These are phyloP conservation scores for Abscondita cerata DNA, from an alignment of 2,888 invertebrate species.

Conservation along the genomic window DNA sequence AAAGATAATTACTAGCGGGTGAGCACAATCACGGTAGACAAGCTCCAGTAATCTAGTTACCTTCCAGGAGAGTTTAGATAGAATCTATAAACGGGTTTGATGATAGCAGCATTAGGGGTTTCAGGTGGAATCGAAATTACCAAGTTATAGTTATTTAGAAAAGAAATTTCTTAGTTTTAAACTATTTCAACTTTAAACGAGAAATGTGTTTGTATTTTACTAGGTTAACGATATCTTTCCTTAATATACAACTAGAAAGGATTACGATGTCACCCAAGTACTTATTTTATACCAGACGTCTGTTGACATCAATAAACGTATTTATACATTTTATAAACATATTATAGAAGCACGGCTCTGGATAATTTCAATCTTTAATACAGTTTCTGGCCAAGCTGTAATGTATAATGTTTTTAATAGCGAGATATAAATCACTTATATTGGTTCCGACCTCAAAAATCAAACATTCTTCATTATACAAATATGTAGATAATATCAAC, in stretches of 20 bases:
- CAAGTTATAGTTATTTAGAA: not conserved
- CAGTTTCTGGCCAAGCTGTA: not conserved
- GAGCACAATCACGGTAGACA: constrained; percentile 54
- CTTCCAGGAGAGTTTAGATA: constrained; percentile 47
- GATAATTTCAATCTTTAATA: not conserved
- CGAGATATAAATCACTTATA: not conserved
- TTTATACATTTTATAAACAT: no score
- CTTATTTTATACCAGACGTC: no score
- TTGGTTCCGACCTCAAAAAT: not conserved
- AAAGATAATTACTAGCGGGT: constrained; percentile 58
- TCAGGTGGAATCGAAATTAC: constrained; percentile 13
- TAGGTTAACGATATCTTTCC: no score
- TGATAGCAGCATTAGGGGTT: constrained; percentile 25
- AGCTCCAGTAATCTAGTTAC: constrained; percentile 56
- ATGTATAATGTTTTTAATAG: not conserved
- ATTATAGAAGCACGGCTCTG: not conserved
- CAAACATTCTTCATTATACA: no score
- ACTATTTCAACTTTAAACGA: no score
- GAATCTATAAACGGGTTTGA: constrained; percentile 39
- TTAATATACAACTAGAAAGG: no score
- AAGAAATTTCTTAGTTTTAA: no score
- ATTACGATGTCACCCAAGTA: no score
- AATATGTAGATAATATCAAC: no score
- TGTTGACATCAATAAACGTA: no score
- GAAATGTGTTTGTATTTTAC: no score